Evolutionary conservation across 2,797 vertebrate genomes (phyloP), one percentile per base, ranked within the genome.

Genomic region (Petrocephalus sullivani): DNA sequence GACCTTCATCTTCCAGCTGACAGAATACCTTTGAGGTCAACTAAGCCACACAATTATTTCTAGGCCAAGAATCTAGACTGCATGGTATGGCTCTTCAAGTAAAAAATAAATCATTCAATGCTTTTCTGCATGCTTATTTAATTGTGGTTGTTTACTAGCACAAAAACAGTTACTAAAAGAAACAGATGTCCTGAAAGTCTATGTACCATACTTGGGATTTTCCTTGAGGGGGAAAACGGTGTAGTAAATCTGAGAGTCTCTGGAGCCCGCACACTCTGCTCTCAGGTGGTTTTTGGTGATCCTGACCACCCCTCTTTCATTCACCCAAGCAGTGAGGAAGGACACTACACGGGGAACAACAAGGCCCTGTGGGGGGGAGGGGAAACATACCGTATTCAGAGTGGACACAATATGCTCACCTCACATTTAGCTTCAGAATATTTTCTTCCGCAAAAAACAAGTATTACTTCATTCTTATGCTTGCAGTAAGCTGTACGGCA

Each of bases 241-340:
- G 94, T 98, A 99, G 90, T 96, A 88, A 54, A 99, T 96, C 87
- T 97, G 94, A 0, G 97, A 95, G 2, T 95, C 93, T 0, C 78
- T 90, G 90, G 94, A 91, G 0, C 96, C 97, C 0, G 94, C 94
- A 54, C 95, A 94, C 89, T 96, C 88, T 0, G 96, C 94, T 12
- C 92, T 95, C 90, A 99, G 94, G 90, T 98, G 94, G 23, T 93
- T 96, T 84, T 89, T 96, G 88, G 97, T 96, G 87, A 99, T 96
- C 4, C 96, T 96, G 1, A 98, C 95, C 96, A 96, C 97, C 0
- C 98, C 97, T 0, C 98, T 97, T 90, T 97, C 96, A 37, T 95
- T 97, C 84, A 99, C 98, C 98, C 98, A 99, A 4, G 97, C 96
- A 90, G 94, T 75, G 0, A 96, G 95, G 16, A 96, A 94, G 1